Base-by-base conservation (phyloP, 2,888 invertebrate genomes). In the Ochropleura leucogaster region DNA sequence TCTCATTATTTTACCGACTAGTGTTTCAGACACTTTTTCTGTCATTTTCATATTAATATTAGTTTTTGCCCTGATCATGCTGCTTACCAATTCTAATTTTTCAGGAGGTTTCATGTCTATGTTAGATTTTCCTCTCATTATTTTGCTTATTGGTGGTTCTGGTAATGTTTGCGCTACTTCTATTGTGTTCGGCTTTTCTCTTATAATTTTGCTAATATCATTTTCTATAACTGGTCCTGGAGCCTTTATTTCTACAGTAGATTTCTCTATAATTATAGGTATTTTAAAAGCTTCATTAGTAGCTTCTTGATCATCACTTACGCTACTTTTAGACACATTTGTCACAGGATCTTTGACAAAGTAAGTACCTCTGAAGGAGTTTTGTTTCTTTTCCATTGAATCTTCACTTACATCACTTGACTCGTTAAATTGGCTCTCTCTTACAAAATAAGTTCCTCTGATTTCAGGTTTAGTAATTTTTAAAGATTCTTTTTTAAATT, bases 1-100 rank as follows among this genome's bases (percentile, higher is more conserved):
- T 53, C 87, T 88, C 16, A 93, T 87, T 42, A 92, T 90, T 89
- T 90, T 93, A 69, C 75, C 90, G 0, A 92, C 89, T 42, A 92
- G 82, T 0, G 88, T 89, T 68, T 90, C 88, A 0, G 92, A 78
- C 14, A 85, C 71, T 75, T 86, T 86, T 51, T 77, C 72, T 0
- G 81, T 20, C 0, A 51, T 5, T 69, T 76, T 76, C 40, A 71
- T 72, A 14, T 76, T 76, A 10, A 69, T 63, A 64, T 82, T 71
- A 42, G 80, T 80, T 67, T 80, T 76, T 12, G 76, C 67, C 74
- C 80, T 64, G 5, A 72, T 60, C 46, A 80, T n/a, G n/a, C 12
- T 64, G 20, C 49, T 65, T 1, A 72, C 6, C 14, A 60, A 18
- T 66, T 70, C 77, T 4, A 49, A 12, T 75, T 86, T 86, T 44